These are phyloP conservation scores for Trichomalopsis sarcophagae DNA, from an alignment of 1,140 invertebrate genomes.

Conservation along the genomic window DNA sequence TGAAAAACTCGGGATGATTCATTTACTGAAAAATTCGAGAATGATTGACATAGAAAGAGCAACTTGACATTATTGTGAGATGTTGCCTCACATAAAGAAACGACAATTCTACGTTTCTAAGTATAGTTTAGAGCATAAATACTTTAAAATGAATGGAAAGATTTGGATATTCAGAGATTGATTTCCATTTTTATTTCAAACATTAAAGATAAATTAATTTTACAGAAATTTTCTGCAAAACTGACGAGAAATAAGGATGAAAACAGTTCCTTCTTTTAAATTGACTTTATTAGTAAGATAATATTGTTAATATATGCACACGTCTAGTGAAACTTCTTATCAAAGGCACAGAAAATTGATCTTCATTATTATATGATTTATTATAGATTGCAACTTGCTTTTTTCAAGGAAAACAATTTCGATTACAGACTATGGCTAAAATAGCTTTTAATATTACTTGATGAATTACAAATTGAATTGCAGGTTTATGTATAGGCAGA, in stretches of 20 bases:
- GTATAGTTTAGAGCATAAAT: too few species aligned
- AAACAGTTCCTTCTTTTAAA: not conserved
- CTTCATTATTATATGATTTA: not conserved
- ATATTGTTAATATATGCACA: not conserved
- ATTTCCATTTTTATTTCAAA: not conserved
- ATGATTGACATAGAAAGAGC: too few species aligned
- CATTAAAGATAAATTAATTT: not conserved
- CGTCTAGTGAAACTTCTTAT: not conserved
- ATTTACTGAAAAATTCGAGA: too few species aligned
- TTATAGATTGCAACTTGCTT: not conserved
- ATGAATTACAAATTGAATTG: not conserved
- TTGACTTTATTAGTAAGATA: not conserved
- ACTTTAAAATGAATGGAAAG: too few species aligned
- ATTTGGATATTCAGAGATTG: too few species aligned
- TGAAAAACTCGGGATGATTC: too few species aligned
- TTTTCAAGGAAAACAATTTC: not conserved
- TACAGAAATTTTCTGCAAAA: too few species aligned
- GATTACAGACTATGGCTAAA: not conserved
- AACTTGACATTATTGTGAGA: too few species aligned
- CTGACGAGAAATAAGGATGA: not conserved
- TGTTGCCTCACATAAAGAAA: too few species aligned
- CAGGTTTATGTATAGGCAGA: not conserved
- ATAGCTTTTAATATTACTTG: not conserved
- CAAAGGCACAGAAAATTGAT: conserved; percentile 4
- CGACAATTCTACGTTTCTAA: too few species aligned